Percentiles rank a stretch among this genome's conserved stretches.
phyloP scores from a whole-genome alignment of 2,888 invertebrate species.

The Xanthia icteritia region DNA sequence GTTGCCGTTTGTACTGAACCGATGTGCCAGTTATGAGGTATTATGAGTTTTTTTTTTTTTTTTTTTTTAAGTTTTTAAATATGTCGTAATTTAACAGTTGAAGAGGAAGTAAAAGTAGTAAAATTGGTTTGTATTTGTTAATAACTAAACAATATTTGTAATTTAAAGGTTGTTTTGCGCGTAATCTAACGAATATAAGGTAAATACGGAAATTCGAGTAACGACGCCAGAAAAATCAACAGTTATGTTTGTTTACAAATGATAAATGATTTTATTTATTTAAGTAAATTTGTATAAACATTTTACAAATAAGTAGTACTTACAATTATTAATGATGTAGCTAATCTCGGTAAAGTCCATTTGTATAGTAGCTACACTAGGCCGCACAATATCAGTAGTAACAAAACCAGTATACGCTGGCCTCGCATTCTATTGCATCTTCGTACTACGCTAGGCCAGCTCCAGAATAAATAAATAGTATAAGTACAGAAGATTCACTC shows the following conservation, averaged over 20 bases:
- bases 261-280: neutral
- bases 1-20: constrained; percentile 31
- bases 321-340: neutral
- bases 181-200: neutral
- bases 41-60: no score
- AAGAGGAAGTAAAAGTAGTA: neutral
- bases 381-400: no score
- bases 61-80: neutral
- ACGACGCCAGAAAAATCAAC: neutral
- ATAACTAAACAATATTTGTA: neutral
- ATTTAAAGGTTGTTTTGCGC: neutral
- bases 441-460: no score
- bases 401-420: no score
- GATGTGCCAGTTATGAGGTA: constrained; percentile 37
- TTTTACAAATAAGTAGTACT: neutral
- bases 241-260: neutral
- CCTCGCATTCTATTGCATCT: no score
- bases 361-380: no score
- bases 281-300: neutral
- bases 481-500: no score
- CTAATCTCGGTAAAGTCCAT: neutral
- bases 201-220: neutral
- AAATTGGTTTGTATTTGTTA: neutral
- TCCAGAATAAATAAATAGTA: no score
- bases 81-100: neutral